Percentiles rank a stretch among this genome's conserved stretches.
phyloP scores from a whole-genome alignment of 2,888 invertebrate species.

The Leuctra nigra region DNA sequence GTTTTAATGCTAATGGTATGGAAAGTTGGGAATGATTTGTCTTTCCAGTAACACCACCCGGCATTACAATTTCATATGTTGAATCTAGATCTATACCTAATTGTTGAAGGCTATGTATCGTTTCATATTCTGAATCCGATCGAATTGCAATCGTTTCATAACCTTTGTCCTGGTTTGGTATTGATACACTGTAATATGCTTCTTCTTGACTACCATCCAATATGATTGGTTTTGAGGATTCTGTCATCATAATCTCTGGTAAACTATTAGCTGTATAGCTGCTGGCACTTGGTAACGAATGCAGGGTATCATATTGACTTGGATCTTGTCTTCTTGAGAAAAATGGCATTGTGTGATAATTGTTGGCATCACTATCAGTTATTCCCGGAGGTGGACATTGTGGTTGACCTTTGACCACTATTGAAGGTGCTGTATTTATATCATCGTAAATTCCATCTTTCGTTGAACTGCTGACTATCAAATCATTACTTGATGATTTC shows the following conservation, averaged over 20 bases:
- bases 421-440: constrained; percentile 13
- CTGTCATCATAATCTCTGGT: constrained; percentile 26
- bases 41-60: constrained; percentile 20
- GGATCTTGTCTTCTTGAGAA: constrained; percentile 23
- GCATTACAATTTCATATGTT: constrained; percentile 25
- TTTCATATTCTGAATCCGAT: constrained; percentile 27
- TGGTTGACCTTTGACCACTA: constrained; percentile 18
- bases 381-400: constrained; percentile 1
- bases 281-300: constrained; percentile 26
- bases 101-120: constrained; percentile 20
- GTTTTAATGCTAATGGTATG: constrained; percentile 24
- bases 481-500: constrained; percentile 25
- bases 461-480: constrained; percentile 25
- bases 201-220: constrained; percentile 24
- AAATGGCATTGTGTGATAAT: constrained; percentile 5
- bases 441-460: constrained; percentile 23
- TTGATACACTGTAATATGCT: constrained; percentile 13
- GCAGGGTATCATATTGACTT: constrained; percentile 25
- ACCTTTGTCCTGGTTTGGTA: constrained; percentile 27
- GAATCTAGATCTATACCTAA: constrained; percentile 22
- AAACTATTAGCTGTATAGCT: constrained; percentile 25
- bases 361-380: not conserved
- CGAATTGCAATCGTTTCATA: constrained; percentile 28
- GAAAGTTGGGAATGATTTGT: constrained; percentile 11
- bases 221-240: constrained; percentile 23